These are phyloP conservation scores for Melanotaenia nigrans DNA, from an alignment of 2,797 vertebrate species.

Conservation along the genomic window DNA sequence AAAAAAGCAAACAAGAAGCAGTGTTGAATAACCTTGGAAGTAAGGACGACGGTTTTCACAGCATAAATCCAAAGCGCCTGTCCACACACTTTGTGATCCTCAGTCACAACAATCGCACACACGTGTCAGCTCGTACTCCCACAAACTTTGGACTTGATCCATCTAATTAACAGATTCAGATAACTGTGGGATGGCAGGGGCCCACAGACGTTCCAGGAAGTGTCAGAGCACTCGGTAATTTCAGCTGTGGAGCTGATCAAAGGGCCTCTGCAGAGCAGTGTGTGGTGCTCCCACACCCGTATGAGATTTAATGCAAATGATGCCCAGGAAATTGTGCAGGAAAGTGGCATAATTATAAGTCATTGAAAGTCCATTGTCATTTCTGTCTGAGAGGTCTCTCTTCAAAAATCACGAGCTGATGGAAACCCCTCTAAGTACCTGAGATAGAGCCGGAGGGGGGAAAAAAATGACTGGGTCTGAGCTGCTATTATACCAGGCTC, in stretches of 20 bases:
- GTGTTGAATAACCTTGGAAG: conserved; percentile 65
- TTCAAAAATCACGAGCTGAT: conserved; percentile 78
- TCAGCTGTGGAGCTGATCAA: conserved; percentile 40
- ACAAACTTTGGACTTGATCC: conserved; percentile 59
- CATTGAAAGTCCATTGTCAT: conserved; percentile 76
- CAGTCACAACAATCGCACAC: conserved; percentile 26
- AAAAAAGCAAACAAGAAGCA: conserved; percentile 45
- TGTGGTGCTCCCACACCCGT: conserved; percentile 39
- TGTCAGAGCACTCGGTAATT: conserved; percentile 53
- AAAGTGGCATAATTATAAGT: conserved; percentile 76
- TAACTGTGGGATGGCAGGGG: conserved; percentile 44
- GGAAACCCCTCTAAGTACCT: conserved; percentile 71
- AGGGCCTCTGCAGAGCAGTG: conserved; percentile 47
- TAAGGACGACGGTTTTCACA: conserved; percentile 41
- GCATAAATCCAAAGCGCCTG: conserved; percentile 52
- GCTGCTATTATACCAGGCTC: conserved; percentile 64
- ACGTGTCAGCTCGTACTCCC: conserved; percentile 2
- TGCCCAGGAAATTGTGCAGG: conserved; percentile 65
- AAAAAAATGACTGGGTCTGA: conserved; percentile 44
- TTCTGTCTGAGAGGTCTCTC: conserved; percentile 76
- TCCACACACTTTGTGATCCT: conserved; percentile 49
- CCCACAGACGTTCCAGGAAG: conserved; percentile 54
- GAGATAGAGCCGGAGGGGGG: conserved; percentile 70
- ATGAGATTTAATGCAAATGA: conserved; percentile 72
- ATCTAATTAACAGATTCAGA: conserved; percentile 69